Evolutionary conservation across 2,797 vertebrate genomes (phyloP), one percentile per base, ranked within the genome.

Genomic region (Acridotheres tristis): DNA sequence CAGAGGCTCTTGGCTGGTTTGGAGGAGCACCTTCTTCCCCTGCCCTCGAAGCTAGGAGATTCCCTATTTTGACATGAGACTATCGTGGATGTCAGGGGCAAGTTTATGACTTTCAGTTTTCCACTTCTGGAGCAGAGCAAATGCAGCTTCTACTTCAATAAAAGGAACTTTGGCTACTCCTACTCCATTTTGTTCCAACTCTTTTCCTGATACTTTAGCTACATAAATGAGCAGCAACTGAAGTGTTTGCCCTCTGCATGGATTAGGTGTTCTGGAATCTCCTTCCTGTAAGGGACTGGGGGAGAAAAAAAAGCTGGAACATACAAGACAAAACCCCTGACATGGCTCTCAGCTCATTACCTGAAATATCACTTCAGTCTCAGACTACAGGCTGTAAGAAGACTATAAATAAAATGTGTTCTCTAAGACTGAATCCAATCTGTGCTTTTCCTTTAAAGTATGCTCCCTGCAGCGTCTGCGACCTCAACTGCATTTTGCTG

Each of bases 21-120:
- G 91, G 89, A 75, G 73, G 76, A 94, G 90, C 95, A 94, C 75
- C 85, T 85, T 78, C 82, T 85, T 71, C 58, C 73, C 72, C 89
- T 84, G 66, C 32, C 42, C 54, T 76, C 0, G 0, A 73, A 80
- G 42, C 19, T 51, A 13, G 42, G 16, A 42, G 8, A 51, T 17
- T 68, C 59, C 61, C 63, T 58, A 1, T 26, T 79, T 34, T 53
- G 45, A 51, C 42, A 12, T 0, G 6, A 72, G 2, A 3, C 34
- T 54, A 74, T 69, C 17, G 20, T 17, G 13, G 67, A 58, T 14
- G 32, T 15, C 23, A 32, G 8, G 71, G 62, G 21, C 57, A 83
- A 88, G 23, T 20, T 36, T 30, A 36, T 2, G 14, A 54, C 63
- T 82, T 78, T 32, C 75, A 42, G 26, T 48, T 69, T 34, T 69